phyloP scores from a whole-genome alignment of 2,113 vertebrate species.

The Ondatra zibethicus region DNA sequence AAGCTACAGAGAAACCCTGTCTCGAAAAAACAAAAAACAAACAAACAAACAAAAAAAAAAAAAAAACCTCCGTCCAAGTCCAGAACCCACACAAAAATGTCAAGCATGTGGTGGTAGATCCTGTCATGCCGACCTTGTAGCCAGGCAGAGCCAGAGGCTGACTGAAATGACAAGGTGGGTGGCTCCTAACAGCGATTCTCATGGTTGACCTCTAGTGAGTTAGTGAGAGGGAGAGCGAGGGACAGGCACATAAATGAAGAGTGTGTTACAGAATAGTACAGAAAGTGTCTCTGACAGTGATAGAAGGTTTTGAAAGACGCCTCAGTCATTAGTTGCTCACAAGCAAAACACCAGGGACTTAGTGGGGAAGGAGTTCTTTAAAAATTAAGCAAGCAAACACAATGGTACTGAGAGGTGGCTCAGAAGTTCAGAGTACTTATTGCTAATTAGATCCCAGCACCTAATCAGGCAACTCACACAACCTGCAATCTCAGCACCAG shows the following conservation, averaged over 20 bases:
- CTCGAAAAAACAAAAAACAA: too few relatives aligned
- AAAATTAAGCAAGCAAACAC: neutral
- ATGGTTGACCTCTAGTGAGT: neutral
- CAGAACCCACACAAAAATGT: neutral
- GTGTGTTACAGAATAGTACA: neutral
- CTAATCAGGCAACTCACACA: neutral
- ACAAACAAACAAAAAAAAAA: too few relatives aligned
- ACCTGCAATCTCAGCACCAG: neutral
- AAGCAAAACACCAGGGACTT: neutral
- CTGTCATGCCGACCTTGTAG: neutral
- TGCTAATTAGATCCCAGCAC: neutral
- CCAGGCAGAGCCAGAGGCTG: neutral
- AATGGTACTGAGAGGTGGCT: neutral
- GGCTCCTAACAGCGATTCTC: neutral
- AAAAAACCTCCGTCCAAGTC: too few relatives aligned
- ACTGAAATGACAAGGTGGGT: too few relatives aligned
- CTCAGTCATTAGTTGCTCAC: neutral
- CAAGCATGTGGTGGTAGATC: neutral
- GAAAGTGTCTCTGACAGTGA: neutral
- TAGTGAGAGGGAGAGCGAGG: neutral
- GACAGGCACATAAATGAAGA: neutral
- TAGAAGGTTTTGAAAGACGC: neutral
- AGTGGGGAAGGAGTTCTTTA: neutral
- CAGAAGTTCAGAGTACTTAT: neutral
- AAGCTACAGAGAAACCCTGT: too few relatives aligned